A percentile compares a stretch with the other conserved stretches of the same genome.
These are phyloP conservation scores for Archivesica marissinica DNA, from an alignment of 1,140 invertebrate genomes.

Conservation along the genomic window DNA sequence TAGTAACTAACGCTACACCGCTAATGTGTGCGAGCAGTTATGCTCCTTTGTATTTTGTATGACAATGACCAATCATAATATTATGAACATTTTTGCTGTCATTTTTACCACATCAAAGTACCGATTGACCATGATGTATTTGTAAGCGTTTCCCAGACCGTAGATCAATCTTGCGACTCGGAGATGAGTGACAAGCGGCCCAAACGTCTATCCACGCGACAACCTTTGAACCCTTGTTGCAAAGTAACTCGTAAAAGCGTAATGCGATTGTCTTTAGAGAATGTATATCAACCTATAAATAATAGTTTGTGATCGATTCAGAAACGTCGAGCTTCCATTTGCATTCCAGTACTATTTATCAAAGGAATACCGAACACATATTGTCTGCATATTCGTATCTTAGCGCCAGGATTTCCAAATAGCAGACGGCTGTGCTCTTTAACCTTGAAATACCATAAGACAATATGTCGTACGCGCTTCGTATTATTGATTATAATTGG, in stretches of 20 bases:
- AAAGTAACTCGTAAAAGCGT: constrained; percentile 43
- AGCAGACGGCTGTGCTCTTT: not conserved
- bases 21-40: constrained; percentile 39
- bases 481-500: constrained; percentile 52
- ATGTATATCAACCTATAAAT: constrained; percentile 17
- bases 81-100: constrained; percentile 60
- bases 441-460: constrained; percentile 10
- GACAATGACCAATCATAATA: constrained; percentile 59
- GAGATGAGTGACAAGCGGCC: constrained; percentile 35
- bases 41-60: constrained; percentile 19
- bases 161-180: constrained; percentile 55
- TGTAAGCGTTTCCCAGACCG: constrained; percentile 31
- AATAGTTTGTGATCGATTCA: constrained; percentile 19
- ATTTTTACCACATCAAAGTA: constrained; percentile 54
- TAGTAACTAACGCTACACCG: not conserved
- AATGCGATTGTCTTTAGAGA: constrained; percentile 26
- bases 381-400: not conserved
- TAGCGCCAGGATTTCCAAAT: not conserved
- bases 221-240: constrained; percentile 42
- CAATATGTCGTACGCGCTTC: constrained; percentile 16
- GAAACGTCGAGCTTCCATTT: not conserved
- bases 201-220: constrained; percentile 52
- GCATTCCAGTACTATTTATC: not conserved
- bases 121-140: constrained; percentile 59
- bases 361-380: constrained; percentile 8